Evolutionary conservation across 2,113 vertebrate species (phyloP), one percentile per base, ranked within the genome.

Genomic region (Nothobranchius kuhntae): DNA sequence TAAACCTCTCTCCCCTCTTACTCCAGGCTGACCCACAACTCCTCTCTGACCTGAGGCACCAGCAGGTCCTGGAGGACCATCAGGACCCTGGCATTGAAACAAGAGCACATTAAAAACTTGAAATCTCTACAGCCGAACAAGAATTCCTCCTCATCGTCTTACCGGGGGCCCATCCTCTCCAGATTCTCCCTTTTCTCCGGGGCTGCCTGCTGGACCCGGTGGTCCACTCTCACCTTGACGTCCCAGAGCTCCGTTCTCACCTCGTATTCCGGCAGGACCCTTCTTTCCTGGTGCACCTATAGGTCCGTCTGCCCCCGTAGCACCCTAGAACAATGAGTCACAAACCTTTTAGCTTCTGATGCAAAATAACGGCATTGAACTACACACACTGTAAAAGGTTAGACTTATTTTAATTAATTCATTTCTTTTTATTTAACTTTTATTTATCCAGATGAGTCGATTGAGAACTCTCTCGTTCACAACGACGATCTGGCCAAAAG

Each of bases 91-190:
- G 66, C 0, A 10, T 2, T 73, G 9, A 73, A 51, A 71, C 38
- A 36, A 40, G 2, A 71, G 7, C 3, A 50, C 15, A 30, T 38
- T 4, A 59, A 38, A 1, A 42, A 7, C 26, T 48, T 3, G 4
- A 51, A 58, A 52, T 14, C 10, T 69, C 15, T 52, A 40, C 35
- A 45, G 44, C 24, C 30, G 26, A 48, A n/a, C 17, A 46, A 24
- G 1, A 64, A 15, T 36, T 17, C 2, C 24, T 38, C 50, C 8
- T n/a, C 12, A 30, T 13, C 3, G 0, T 53, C 75, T 35, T 86
- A 98, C 98, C 42, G 91, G 54, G n/a, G 95, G 95, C 6, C 98
- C 98, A 0, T 99, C 97, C 30, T 98, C 98, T 77, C 97, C 97
- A 0, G 97, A 85, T 3, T 98, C 96, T 17, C 92, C 97, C 90